Evolutionary conservation across 1,140 invertebrate species (phyloP), one percentile per base, ranked within the genome.

Genomic region (Plectrocnemia conspersa): DNA sequence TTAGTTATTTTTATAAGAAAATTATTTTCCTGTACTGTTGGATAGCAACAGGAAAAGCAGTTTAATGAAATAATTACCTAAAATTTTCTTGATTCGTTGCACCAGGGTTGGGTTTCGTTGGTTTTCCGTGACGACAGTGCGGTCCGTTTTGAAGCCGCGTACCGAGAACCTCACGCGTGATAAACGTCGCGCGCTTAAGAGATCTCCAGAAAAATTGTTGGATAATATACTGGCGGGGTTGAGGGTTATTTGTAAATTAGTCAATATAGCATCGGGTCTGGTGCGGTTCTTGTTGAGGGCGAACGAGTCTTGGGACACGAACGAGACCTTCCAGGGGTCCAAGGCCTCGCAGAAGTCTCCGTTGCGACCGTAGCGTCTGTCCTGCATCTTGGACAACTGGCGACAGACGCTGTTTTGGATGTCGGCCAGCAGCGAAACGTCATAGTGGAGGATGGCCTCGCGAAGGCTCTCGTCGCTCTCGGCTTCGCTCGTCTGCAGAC

Each of bases 71-170:
- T n/a, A 72, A 69, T 68, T 64, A 68, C 77, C 74, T 53, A 83
- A 71, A 19, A 73, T 74, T 63, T 77, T 76, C 73, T 78, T 80
- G 47, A 83, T 66, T 65, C 82, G 70, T 49, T 70, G 73, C 33
- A 74, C 68, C 55, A 86, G 65, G 29, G 80, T 77, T 1, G 86
- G 84, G 70, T 88, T 89, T 57, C 85, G 73, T 50, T 81, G 76
- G 29, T 79, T 63, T 62, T 89, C 86, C 1, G 82, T 78, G 58
- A 82, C 77, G 6, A 85, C 74, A 40, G 76, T 81, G 54, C 86
- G 70, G 58, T 87, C 80, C 3, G 88, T 89, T 69, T 89, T 91
- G 64, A 91, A 91, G 25, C 76, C 76, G 52, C 84, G 74, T 10
- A 79, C 71, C 69, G 80, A 79, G 7, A 80, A 5, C n/a, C 7